Conservation (phyloP, 2,113 vertebrate species). For the Cyprinodon variegatus region DNA sequence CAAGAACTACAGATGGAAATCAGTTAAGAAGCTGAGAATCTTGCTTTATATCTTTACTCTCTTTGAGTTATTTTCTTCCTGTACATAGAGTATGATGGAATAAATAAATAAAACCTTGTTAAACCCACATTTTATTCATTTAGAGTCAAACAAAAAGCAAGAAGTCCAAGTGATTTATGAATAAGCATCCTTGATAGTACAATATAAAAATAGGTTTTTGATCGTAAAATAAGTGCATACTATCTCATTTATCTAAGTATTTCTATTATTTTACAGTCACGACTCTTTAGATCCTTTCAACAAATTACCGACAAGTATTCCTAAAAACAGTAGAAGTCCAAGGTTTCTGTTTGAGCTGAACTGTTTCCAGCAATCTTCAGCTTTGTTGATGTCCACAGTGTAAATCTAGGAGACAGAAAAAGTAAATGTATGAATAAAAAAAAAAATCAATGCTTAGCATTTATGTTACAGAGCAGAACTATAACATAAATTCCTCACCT, state of each 20-base stretch:
- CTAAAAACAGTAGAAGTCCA: slow-evolving; percentile 87
- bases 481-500: slow-evolving; percentile 77
- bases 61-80: too few species aligned
- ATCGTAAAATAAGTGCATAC: not conserved
- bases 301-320: slow-evolving; percentile 89
- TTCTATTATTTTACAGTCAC: slow-evolving; percentile 36
- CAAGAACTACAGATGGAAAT: too few species aligned
- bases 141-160: not conserved
- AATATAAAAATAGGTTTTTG: not conserved
- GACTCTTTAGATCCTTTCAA: slow-evolving; percentile 80
- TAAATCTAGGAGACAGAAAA: slow-evolving; percentile 80
- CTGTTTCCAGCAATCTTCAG: slow-evolving; percentile 95
- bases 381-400: slow-evolving; percentile 87
- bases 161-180: not conserved
- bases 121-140: not conserved
- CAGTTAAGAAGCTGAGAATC: too few species aligned
- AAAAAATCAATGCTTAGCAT: not conserved
- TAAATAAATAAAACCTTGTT: not conserved
- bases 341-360: slow-evolving; percentile 91
- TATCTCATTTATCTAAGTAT: not conserved
- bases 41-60: not conserved
- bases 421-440: not conserved
- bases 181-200: slow-evolving; percentile 21
- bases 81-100: too few species aligned
- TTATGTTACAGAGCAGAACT: too few species aligned